phyloP scores from a whole-genome alignment of 2,888 invertebrate genomes.

The Drosophila parthenogenetica region DNA sequence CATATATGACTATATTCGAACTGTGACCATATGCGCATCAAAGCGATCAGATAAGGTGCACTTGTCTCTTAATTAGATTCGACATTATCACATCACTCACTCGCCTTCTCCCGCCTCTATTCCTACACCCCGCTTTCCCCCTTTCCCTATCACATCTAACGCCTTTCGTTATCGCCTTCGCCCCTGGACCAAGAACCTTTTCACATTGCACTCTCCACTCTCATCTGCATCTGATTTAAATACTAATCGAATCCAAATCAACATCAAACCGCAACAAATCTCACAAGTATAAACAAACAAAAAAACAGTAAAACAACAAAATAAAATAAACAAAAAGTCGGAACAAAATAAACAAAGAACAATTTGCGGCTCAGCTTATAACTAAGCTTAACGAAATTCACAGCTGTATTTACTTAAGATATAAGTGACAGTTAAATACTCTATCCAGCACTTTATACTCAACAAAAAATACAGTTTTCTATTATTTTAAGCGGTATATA shows the following conservation, averaged over 20 bases:
- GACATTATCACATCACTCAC: slow-evolving; percentile 36
- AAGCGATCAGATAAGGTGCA: slow-evolving; percentile 72
- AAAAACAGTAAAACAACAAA: neutral
- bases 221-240: slow-evolving; percentile 36
- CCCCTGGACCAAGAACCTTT: neutral
- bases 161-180: neutral
- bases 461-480: too few relatives aligned
- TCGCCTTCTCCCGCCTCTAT: neutral
- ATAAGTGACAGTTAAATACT: neutral
- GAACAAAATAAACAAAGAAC: slow-evolving; percentile 14
- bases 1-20: slow-evolving; percentile 5
- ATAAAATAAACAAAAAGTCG: neutral
- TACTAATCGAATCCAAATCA: slow-evolving; percentile 22
- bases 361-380: slow-evolving; percentile 4
- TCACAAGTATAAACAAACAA: neutral
- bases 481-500: too few relatives aligned
- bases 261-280: slow-evolving; percentile 15
- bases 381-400: slow-evolving; percentile 3
- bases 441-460: neutral
- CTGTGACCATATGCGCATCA: slow-evolving; percentile 57
- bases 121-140: slow-evolving; percentile 6
- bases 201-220: slow-evolving; percentile 10
- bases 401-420: neutral
- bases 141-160: neutral
- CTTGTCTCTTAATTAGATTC: slow-evolving; percentile 72